Evolutionary conservation across 2,888 invertebrate species (phyloP).

Genomic region (Drosophila conformis): DNA sequence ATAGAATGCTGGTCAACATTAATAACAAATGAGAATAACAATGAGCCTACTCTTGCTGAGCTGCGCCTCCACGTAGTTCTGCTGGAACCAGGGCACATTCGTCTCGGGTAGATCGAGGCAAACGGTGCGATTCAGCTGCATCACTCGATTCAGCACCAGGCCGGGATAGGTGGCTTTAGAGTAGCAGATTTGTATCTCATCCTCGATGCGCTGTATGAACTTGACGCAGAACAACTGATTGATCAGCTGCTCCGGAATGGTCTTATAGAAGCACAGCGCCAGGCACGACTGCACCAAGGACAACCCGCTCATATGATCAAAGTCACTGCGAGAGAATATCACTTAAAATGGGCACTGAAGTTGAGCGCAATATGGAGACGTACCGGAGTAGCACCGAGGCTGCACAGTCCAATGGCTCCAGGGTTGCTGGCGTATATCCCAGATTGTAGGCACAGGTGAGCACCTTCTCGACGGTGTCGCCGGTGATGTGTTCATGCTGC

Average conservation of each 20-base stretch:
- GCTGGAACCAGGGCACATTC: slow-evolving; percentile 89
- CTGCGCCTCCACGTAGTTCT: slow-evolving; percentile 87
- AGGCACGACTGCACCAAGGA: slow-evolving; percentile 86
- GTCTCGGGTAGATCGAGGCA: slow-evolving; percentile 88
- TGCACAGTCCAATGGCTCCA: slow-evolving; percentile 83
- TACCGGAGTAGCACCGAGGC: slow-evolving; percentile 85
- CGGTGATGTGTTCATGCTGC: slow-evolving; percentile 85
- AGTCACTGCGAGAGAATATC: slow-evolving; percentile 85
- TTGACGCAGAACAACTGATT: slow-evolving; percentile 87
- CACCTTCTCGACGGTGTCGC: slow-evolving; percentile 86
- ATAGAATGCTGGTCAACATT: neutral
- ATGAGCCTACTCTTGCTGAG: slow-evolving; percentile 84
- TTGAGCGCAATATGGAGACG: neutral
- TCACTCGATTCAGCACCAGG: slow-evolving; percentile 86
- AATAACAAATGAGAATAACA: neutral
- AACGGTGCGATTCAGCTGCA: slow-evolving; percentile 88
- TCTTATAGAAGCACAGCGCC: slow-evolving; percentile 86
- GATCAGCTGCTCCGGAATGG: slow-evolving; percentile 86
- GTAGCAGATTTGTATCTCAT: slow-evolving; percentile 86
- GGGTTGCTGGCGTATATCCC: slow-evolving; percentile 85
- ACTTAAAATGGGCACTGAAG: slow-evolving; percentile 1
- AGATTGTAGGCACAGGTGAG: slow-evolving; percentile 86
- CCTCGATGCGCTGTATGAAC: slow-evolving; percentile 87
- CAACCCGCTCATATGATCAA: slow-evolving; percentile 86
- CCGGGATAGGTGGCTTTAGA: slow-evolving; percentile 87